Evolutionary conservation across 2,113 vertebrate genomes (phyloP).

Genomic region (Cephalopterus ornatus): DNA sequence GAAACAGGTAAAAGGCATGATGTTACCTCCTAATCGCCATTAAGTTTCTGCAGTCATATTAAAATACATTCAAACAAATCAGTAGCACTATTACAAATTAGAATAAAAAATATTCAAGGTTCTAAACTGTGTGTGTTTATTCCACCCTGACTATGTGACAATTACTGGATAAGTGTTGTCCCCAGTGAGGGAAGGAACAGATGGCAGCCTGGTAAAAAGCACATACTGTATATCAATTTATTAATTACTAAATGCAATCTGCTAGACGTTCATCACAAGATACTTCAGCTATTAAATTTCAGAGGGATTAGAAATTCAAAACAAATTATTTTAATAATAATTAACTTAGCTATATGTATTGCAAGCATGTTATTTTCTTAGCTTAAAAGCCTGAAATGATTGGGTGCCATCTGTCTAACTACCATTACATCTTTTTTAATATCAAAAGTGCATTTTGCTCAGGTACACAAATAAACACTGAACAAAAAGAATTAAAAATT

Average conservation of each 20-base stretch:
- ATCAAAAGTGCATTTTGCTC: constrained; percentile 22
- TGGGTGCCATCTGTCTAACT: constrained; percentile 52
- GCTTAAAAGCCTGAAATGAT: constrained; percentile 43
- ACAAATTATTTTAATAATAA: constrained; percentile 71
- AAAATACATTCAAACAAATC: constrained; percentile 17
- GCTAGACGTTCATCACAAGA: constrained; percentile 59
- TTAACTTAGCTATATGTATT: constrained; percentile 61
- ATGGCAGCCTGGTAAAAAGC: constrained; percentile 66
- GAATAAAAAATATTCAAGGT: background rate
- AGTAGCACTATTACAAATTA: background rate
- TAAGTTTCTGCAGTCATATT: background rate
- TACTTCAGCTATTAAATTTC: constrained; percentile 60
- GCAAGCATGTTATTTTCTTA: constrained; percentile 51
- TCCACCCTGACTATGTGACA: constrained; percentile 42
- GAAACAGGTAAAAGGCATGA: background rate
- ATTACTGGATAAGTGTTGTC: constrained; percentile 51
- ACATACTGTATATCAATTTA: constrained; percentile 68
- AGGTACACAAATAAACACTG: background rate
- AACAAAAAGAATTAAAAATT: constrained; percentile 21
- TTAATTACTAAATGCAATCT: constrained; percentile 72
- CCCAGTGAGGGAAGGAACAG: constrained; percentile 61
- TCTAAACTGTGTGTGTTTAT: constrained; percentile 54
- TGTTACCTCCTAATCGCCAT: background rate
- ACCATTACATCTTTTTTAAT: constrained; percentile 18
- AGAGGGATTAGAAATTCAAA: constrained; percentile 63